These are phyloP conservation scores for Noctuana brunneofusca DNA, from an alignment of 2,888 invertebrate species.

Conservation along the genomic window DNA sequence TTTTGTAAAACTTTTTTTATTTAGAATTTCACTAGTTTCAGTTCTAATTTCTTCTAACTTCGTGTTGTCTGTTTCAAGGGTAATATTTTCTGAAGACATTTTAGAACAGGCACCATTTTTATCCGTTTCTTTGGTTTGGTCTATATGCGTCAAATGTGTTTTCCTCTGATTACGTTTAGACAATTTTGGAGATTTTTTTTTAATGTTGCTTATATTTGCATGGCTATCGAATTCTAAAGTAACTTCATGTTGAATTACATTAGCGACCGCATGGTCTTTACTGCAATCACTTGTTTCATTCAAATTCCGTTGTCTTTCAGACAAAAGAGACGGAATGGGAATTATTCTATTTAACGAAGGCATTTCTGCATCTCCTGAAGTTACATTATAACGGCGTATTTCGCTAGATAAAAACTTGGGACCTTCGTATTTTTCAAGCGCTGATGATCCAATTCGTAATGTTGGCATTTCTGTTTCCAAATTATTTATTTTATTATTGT, in stretches of 20 bases:
- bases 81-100: not conserved
- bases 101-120: not conserved
- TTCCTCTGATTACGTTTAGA: not conserved
- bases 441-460: slow-evolving; percentile 60
- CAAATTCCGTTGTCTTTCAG: slow-evolving; percentile 1
- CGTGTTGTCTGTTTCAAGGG: not conserved
- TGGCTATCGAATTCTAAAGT: not conserved
- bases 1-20: not conserved
- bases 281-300: not conserved
- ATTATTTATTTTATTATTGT: slow-evolving; percentile 37
- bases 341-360: not conserved
- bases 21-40: not conserved
- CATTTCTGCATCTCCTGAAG: not conserved
- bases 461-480: slow-evolving; percentile 61
- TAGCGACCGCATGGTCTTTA: not conserved
- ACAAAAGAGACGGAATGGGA: slow-evolving; percentile 2
- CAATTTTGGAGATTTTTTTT: not conserved
- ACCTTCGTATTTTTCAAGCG: slow-evolving; percentile 38
- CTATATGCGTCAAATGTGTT: not conserved
- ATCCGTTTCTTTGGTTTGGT: not conserved
- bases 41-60: not conserved
- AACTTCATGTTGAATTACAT: slow-evolving; percentile 3
- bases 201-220: not conserved
- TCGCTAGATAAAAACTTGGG: slow-evolving; percentile 30
- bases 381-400: not conserved